These are phyloP conservation scores for Clarias macrocephalus DNA, from an alignment of 2,113 vertebrate species.

Conservation along the genomic window DNA sequence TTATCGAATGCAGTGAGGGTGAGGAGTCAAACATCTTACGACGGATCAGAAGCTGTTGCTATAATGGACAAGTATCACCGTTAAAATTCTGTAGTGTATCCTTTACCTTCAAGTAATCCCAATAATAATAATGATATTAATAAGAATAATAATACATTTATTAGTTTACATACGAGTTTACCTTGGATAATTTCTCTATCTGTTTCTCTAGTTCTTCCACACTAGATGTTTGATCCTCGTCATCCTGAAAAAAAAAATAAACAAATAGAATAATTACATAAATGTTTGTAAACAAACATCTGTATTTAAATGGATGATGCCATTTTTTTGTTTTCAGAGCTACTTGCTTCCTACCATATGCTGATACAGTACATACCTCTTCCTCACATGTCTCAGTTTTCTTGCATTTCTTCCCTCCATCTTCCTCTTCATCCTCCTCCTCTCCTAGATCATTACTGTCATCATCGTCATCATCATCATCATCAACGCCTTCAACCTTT, in stretches of 20 bases:
- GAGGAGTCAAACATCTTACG: conserved; percentile 91
- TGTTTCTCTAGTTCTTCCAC: conserved; percentile 93
- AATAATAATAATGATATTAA: neutral
- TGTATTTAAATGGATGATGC: neutral
- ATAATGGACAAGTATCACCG: conserved; percentile 30
- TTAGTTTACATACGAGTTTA: conserved; percentile 59
- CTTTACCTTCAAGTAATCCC: neutral
- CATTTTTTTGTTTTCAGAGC: neutral
- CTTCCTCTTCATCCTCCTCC: conserved; percentile 85
- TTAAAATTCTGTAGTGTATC: neutral
- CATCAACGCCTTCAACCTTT: conserved; percentile 84
- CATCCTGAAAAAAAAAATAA: conserved; percentile 74
- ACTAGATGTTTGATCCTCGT: conserved; percentile 82
- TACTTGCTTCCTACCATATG: neutral
- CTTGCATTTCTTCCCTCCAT: conserved; percentile 84
- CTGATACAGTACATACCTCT: conserved; percentile 72
- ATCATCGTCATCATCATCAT: conserved; percentile 83
- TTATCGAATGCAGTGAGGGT: conserved; percentile 85
- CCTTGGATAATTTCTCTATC: conserved; percentile 90
- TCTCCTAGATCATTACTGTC: conserved; percentile 82
- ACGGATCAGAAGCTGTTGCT: conserved; percentile 92
- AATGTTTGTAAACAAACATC: neutral
- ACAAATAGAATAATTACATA: neutral
- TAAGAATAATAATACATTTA: neutral
- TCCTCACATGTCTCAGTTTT: conserved; percentile 87